These are phyloP conservation scores for Parapsyche elsis DNA, from an alignment of 1,140 invertebrate genomes.

Conservation along the genomic window DNA sequence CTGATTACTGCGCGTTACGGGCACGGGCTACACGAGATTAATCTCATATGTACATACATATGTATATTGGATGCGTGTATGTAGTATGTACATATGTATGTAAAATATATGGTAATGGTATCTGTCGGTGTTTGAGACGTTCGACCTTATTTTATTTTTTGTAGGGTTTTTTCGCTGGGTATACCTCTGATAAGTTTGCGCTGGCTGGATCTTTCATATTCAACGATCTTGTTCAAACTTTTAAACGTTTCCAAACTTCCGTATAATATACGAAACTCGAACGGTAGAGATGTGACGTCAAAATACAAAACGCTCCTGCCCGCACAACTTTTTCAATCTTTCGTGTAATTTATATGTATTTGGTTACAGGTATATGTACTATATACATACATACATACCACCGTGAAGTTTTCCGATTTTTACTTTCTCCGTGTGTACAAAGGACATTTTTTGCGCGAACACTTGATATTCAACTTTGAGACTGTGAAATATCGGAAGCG, in stretches of 20 bases:
- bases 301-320: slow-evolving; percentile 6
- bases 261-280: slow-evolving; percentile 27
- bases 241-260: slow-evolving; percentile 30
- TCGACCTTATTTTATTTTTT: too few relatives aligned
- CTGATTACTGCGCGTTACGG: not conserved
- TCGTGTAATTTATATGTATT: slow-evolving; percentile 15
- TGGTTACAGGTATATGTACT: too few relatives aligned
- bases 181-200: not conserved
- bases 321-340: slow-evolving; percentile 35
- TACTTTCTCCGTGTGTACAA: too few relatives aligned
- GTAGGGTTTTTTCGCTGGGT: too few relatives aligned
- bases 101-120: not conserved
- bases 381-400: too few relatives aligned
- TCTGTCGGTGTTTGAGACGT: not conserved
- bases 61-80: not conserved
- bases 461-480: too few relatives aligned
- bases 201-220: slow-evolving; percentile 8
- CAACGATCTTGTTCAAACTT: slow-evolving; percentile 37
- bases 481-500: too few relatives aligned
- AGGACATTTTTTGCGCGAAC: too few relatives aligned
- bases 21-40: not conserved
- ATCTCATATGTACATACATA: not conserved
- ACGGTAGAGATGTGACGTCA: not conserved
- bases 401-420: too few relatives aligned
- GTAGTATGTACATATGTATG: not conserved